A percentile compares a stretch with the other conserved stretches of the same genome.
phyloP scores from a whole-genome alignment of 1,140 invertebrate genomes.

The Diachasma alloeum region DNA sequence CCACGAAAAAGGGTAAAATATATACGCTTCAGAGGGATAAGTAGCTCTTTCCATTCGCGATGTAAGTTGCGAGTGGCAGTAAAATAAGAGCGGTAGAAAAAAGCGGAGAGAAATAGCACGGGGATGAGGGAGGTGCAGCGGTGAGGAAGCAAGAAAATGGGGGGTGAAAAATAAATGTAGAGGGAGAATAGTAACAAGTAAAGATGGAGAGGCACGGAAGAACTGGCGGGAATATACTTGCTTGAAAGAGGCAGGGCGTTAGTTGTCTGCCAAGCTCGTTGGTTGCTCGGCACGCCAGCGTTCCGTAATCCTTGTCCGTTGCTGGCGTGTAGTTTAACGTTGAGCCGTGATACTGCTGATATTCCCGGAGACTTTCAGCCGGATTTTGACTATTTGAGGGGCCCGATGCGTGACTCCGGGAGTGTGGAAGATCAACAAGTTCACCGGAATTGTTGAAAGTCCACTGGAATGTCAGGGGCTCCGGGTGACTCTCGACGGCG shows the following conservation, averaged over 20 bases:
- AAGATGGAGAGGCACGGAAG: background rate
- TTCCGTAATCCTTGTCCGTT: constrained; percentile 88
- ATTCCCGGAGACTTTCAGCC: constrained; percentile 48
- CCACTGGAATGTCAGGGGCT: constrained; percentile 83
- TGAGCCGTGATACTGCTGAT: constrained; percentile 68
- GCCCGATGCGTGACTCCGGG: constrained; percentile 68
- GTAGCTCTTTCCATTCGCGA: constrained; percentile 22
- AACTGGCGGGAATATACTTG: constrained; percentile 62
- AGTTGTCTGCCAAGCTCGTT: constrained; percentile 84
- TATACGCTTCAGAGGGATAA: constrained; percentile 21
- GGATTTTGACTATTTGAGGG: constrained; percentile 62
- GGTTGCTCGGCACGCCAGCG: constrained; percentile 82
- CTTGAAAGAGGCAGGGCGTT: constrained; percentile 86
- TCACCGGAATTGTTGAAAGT: constrained; percentile 89
- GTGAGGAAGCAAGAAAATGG: constrained; percentile 5
- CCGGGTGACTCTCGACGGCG: constrained; percentile 86
- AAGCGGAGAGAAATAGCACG: background rate
- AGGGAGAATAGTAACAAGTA: constrained; percentile 1
- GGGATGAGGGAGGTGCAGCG: background rate
- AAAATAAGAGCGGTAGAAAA: background rate
- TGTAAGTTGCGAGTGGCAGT: constrained; percentile 13
- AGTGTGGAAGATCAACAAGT: constrained; percentile 77
- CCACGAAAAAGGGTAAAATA: constrained; percentile 4
- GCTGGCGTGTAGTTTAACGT: constrained; percentile 84
- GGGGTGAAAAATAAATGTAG: background rate